These are phyloP conservation scores for Oxyscelio sp. DNA, from an alignment of 2,888 invertebrate genomes.

Conservation along the genomic window DNA sequence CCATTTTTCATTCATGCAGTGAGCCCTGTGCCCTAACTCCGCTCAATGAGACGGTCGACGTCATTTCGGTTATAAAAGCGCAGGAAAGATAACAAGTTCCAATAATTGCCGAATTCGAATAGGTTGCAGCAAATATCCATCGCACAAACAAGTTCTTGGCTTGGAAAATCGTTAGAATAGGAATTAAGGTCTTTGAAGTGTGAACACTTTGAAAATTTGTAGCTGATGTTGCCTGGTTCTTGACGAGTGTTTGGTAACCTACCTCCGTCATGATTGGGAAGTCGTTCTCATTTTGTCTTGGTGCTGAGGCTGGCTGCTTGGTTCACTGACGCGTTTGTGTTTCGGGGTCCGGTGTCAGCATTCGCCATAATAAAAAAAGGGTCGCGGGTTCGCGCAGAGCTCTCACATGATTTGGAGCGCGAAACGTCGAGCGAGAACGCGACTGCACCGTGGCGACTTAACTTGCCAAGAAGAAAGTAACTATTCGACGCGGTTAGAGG, in stretches of 20 bases:
- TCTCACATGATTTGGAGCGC: constrained; percentile 56
- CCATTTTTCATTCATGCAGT: constrained; percentile 83
- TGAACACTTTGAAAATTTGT: no score
- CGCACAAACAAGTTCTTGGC: no score
- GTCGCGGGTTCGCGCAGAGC: constrained; percentile 4
- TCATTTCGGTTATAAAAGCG: constrained; percentile 20
- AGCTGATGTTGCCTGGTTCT: no score
- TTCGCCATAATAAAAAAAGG: constrained; percentile 39
- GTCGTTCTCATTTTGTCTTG: constrained; percentile 81
- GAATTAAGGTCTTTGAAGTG: no score
- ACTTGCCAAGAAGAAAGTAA: constrained; percentile 77
- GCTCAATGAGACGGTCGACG: constrained; percentile 39
- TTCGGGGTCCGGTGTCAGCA: not conserved
- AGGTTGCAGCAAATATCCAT: no score
- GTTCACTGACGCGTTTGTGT: constrained; percentile 2
- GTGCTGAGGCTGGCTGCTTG: constrained; percentile 29
- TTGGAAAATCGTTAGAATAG: no score
- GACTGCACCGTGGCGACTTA: constrained; percentile 63
- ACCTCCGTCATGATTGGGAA: constrained; percentile 83
- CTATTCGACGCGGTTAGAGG: constrained; percentile 75
- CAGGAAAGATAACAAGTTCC: no score
- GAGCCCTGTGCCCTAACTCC: constrained; percentile 11
- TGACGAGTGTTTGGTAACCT: constrained; percentile 43
- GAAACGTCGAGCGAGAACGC: constrained; percentile 45
- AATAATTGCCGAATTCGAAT: no score